Evolutionary conservation across 2,888 invertebrate species (phyloP), one percentile per base, ranked within the genome.

Genomic region (Chorisops tibialis): DNA sequence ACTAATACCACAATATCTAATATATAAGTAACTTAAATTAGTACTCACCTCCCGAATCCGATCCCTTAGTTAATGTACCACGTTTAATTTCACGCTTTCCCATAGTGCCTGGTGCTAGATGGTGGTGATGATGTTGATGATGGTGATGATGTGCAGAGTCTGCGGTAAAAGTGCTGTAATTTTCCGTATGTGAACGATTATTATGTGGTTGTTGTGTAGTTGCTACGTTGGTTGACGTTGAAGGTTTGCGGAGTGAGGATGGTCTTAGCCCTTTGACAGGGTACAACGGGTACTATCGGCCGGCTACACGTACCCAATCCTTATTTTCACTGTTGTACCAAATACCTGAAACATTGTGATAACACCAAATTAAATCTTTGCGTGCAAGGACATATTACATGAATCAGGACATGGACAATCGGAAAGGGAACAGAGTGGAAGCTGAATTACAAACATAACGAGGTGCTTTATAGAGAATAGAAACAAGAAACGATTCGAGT

Each of bases 251-350:
- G 70, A 74, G 71, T 70, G 75, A 74, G 72, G 75, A 71, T 72
- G 75, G 74, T 73, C 77, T 75, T 71, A 77, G 72, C 73, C 78
- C 77, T 72, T 78, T 77, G 69, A 73, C 75, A 75, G 78, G 78
- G 75, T 78, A 74, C 71, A 75, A 76, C 72, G 77, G 77, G 74
- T 78, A 78, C 77, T 78, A 78, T 77, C 77, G 77, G 69, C 78
- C 77, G 71, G 76, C 76, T 73, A 77, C 73, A 69, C 78, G 77
- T 70, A 78, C 77, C 77, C 77, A 78, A 75, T 77, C 77, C 71
- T 75, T 78, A 70, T 76, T 74, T 70, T 78, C 78, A 70, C 78
- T 78, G 70, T 77, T 77, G 72, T 78, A 78, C 78, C 78, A 78
- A 73, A 78, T 74, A 71, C 78, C 78, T 78, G 68, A 50, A 72